Percentiles rank a stretch among this genome's conserved stretches.
These are phyloP conservation scores for Tupaia chinensis DNA, from an alignment of 2,113 vertebrate genomes.

Conservation along the genomic window DNA sequence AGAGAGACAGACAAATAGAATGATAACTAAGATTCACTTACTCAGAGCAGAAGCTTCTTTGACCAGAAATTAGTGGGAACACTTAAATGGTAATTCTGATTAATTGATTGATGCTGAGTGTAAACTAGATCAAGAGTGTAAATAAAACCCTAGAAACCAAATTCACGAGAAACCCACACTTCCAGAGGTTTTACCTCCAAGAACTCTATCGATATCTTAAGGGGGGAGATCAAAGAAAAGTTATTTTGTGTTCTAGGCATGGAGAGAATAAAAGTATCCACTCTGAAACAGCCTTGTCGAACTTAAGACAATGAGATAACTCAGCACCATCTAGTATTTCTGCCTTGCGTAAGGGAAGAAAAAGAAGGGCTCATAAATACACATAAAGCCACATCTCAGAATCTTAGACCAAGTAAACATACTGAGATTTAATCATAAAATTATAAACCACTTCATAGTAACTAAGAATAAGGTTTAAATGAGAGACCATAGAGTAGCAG, in stretches of 20 bases:
- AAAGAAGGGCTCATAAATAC: background rate
- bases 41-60: background rate
- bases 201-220: background rate
- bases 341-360: background rate
- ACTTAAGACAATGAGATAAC: background rate
- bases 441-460: background rate
- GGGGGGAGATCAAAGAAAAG: background rate
- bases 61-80: background rate
- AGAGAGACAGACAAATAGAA: background rate
- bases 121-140: background rate
- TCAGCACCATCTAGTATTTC: background rate
- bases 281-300: background rate
- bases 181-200: background rate
- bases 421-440: background rate
- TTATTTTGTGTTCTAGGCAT: background rate
- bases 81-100: background rate
- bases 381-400: background rate
- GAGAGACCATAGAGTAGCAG: no score
- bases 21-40: background rate
- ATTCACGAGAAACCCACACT: background rate
- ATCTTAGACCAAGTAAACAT: background rate
- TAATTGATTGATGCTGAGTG: background rate
- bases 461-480: background rate
- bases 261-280: background rate
- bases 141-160: background rate